phyloP scores from a whole-genome alignment of 2,113 vertebrate genomes.

The Bambusicola thoracicus region DNA sequence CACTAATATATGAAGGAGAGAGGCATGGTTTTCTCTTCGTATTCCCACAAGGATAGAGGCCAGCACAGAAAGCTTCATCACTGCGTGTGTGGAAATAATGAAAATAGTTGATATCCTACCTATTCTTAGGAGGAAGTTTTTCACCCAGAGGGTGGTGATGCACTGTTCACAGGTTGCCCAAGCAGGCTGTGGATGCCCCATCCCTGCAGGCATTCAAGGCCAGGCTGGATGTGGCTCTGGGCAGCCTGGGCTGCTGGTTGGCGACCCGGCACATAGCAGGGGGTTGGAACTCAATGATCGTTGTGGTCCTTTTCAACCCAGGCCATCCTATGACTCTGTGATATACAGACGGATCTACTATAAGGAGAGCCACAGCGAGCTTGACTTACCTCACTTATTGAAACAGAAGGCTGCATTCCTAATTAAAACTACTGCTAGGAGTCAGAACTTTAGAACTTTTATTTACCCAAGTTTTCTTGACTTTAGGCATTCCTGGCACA shows the following conservation, averaged over 20 bases:
- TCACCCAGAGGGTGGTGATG: no score
- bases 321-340: no score
- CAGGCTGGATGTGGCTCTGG: no score
- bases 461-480: slow-evolving; percentile 21
- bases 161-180: no score
- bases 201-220: no score
- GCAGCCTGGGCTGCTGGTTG: no score
- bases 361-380: slow-evolving; percentile 52
- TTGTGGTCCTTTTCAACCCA: no score
- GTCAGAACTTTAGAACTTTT: slow-evolving; percentile 4
- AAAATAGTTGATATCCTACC: slow-evolving; percentile 48
- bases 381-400: slow-evolving; percentile 48
- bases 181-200: no score
- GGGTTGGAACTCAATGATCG: no score
- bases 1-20: slow-evolving; percentile 70
- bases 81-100: slow-evolving; percentile 72
- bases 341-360: background rate
- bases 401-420: slow-evolving; percentile 52
- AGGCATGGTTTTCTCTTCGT: slow-evolving; percentile 71
- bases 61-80: slow-evolving; percentile 62
- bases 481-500: background rate
- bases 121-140: background rate
- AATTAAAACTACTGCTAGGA: slow-evolving; percentile 28
- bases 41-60: slow-evolving; percentile 66
- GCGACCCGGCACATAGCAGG: no score